These are phyloP conservation scores for Drosophila quinaria DNA, from an alignment of 2,888 invertebrate species.

Conservation along the genomic window DNA sequence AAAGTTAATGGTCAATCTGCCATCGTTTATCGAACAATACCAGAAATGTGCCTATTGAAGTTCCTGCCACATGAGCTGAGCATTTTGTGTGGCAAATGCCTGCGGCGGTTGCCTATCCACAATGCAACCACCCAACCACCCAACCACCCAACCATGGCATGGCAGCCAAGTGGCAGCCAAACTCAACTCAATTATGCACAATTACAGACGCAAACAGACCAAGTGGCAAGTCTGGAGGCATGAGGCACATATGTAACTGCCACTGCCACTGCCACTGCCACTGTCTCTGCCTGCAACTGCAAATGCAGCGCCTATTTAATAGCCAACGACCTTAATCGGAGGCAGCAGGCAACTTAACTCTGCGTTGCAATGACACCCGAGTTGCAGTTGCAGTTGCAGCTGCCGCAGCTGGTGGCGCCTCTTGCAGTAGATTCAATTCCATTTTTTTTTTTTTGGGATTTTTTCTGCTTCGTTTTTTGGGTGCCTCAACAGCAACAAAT, in stretches of 20 bases:
- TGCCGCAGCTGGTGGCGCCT: slow-evolving; percentile 33
- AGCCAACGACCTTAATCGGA: slow-evolving; percentile 63
- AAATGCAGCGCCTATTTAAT: slow-evolving; percentile 58
- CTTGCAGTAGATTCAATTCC: slow-evolving; percentile 28
- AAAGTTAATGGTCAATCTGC: slow-evolving; percentile 13
- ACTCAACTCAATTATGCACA: slow-evolving; percentile 77
- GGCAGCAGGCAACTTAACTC: slow-evolving; percentile 54
- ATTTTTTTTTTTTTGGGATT: slow-evolving; percentile 19
- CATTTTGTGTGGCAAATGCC: slow-evolving; percentile 13
- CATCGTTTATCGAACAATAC: slow-evolving; percentile 21
- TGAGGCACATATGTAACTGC: slow-evolving; percentile 11
- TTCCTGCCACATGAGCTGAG: background rate
- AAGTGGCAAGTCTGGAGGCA: slow-evolving; percentile 46
- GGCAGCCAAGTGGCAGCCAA: slow-evolving; percentile 48
- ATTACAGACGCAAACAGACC: slow-evolving; percentile 74
- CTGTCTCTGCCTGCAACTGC: slow-evolving; percentile 1
- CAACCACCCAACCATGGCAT: background rate
- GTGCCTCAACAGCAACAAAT: slow-evolving; percentile 29
- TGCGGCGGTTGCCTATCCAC: slow-evolving; percentile 12
- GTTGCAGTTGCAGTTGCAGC: slow-evolving; percentile 4
- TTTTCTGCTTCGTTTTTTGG: slow-evolving; percentile 26
- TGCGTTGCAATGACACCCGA: slow-evolving; percentile 39
- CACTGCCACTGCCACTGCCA: slow-evolving; percentile 4
- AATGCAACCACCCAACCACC: slow-evolving; percentile 8
- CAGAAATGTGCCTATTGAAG: slow-evolving; percentile 6